Conservation (phyloP, 2,888 invertebrate genomes). For the Trypoxylon attenuatum region DNA sequence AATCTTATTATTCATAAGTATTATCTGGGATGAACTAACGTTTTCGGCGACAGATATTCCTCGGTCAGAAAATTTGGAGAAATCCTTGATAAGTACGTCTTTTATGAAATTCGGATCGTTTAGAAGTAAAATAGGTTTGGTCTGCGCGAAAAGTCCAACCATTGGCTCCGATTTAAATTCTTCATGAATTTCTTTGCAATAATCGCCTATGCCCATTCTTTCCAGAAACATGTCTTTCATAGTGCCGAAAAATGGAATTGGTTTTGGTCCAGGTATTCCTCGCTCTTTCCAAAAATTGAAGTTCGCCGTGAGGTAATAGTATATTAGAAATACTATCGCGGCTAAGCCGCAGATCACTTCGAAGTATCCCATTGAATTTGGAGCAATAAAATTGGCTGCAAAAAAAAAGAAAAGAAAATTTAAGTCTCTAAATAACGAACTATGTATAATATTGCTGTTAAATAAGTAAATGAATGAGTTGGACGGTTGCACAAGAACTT, state of each 20-base stretch:
- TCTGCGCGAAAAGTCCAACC: constrained; percentile 62
- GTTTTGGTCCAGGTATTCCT: constrained; percentile 69
- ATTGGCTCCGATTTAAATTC: constrained; percentile 47
- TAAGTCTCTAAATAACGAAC: too few relatives aligned
- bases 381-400: too few relatives aligned
- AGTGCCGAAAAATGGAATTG: constrained; percentile 69
- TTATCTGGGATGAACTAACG: not conserved
- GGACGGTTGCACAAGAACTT: too few relatives aligned
- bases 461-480: too few relatives aligned
- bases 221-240: constrained; percentile 54
- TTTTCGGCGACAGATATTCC: not conserved
- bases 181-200: constrained; percentile 39
- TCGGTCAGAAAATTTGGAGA: constrained; percentile 1
- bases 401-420: too few relatives aligned
- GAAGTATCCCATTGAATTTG: not conserved
- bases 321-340: constrained; percentile 23
- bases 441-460: too few relatives aligned
- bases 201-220: constrained; percentile 13
- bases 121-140: not conserved
- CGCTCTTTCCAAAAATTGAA: constrained; percentile 72
- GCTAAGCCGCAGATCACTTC: constrained; percentile 73
- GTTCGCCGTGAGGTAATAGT: constrained; percentile 63
- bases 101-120: constrained; percentile 9
- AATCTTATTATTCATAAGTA: too few relatives aligned
- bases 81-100: constrained; percentile 19